phyloP scores from a whole-genome alignment of 2,888 invertebrate species.

The Xanthorhoe spadicearia region DNA sequence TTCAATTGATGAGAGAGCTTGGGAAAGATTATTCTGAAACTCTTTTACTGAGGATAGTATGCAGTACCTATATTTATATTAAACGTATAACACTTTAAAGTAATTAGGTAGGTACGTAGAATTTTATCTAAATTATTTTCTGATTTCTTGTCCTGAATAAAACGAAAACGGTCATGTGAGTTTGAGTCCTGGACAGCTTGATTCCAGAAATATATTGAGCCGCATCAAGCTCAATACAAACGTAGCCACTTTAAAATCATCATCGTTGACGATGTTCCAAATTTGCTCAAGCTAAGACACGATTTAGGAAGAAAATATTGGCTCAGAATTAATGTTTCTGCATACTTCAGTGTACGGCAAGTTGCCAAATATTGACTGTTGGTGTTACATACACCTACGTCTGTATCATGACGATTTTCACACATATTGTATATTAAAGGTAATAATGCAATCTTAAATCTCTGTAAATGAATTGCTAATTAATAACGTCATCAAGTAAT shows the following conservation, averaged over 20 bases:
- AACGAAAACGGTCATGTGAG: constrained; percentile 4
- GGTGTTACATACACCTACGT: neutral
- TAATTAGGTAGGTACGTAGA: too few species aligned
- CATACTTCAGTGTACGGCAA: constrained; percentile 2
- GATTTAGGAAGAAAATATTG: constrained; percentile 9
- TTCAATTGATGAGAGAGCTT: neutral
- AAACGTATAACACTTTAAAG: too few species aligned
- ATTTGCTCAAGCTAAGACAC: neutral
- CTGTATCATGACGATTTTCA: neutral
- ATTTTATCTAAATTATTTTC: too few species aligned
- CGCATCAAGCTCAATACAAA: constrained; percentile 18
- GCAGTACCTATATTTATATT: neutral
- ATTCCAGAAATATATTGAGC: constrained; percentile 16
- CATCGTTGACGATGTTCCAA: neutral
- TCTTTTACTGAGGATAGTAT: neutral
- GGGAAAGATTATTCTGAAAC: neutral
- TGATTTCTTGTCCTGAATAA: too few species aligned
- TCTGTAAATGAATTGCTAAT: constrained; percentile 23
- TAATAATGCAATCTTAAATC: constrained; percentile 7
- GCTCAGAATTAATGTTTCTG: neutral
- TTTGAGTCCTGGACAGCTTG: constrained; percentile 14
- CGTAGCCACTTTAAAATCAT: neutral
- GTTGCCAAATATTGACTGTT: constrained; percentile 8
- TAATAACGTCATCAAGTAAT: constrained; percentile 33
- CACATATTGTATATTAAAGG: neutral